phyloP scores from a whole-genome alignment of 2,888 invertebrate genomes.

The Drosophila neonasuta region DNA sequence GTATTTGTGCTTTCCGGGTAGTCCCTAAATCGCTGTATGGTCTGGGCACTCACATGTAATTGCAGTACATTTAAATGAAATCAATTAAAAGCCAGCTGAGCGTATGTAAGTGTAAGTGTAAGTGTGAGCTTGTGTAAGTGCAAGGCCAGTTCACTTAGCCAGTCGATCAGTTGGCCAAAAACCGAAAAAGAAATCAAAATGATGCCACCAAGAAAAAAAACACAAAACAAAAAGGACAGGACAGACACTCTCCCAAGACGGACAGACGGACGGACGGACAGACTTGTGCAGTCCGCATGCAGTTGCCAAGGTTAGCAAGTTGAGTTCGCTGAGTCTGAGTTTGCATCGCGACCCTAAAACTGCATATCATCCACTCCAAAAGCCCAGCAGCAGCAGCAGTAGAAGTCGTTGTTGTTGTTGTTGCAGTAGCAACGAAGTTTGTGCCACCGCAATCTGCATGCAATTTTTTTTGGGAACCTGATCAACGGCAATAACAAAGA shows the following conservation, averaged over 20 bases:
- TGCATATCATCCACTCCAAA: conserved; percentile 58
- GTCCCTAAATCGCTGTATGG: conserved; percentile 35
- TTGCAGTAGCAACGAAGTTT: conserved; percentile 2
- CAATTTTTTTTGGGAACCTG: conserved; percentile 61
- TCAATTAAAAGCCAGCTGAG: conserved; percentile 33
- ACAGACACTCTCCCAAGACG: conserved; percentile 41
- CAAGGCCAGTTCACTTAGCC: conserved; percentile 53
- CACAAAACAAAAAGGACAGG: conserved; percentile 50
- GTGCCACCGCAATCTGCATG: conserved; percentile 34
- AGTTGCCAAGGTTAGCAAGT: conserved; percentile 69
- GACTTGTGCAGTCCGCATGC: conserved; percentile 19
- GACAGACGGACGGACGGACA: conserved; percentile 1
- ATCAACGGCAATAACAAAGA: conserved; percentile 48
- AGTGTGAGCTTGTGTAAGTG: conserved; percentile 23
- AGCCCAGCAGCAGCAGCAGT: background rate
- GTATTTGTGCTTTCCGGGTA: conserved; percentile 49
- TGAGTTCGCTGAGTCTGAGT: conserved; percentile 23
- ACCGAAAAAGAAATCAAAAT: conserved; percentile 23
- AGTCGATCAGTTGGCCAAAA: conserved; percentile 16
- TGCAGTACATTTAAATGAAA: conserved; percentile 35
- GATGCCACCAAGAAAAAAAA: conserved; percentile 32
- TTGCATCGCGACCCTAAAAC: conserved; percentile 61
- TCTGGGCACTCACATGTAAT: conserved; percentile 20
- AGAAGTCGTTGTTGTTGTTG: background rate
- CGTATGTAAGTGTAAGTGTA: conserved; percentile 14